Percentiles rank a stretch among this genome's conserved stretches.
Evolutionary conservation across 2,113 vertebrate species (phyloP).

Genomic region (Sarotherodon lohbergeri): DNA sequence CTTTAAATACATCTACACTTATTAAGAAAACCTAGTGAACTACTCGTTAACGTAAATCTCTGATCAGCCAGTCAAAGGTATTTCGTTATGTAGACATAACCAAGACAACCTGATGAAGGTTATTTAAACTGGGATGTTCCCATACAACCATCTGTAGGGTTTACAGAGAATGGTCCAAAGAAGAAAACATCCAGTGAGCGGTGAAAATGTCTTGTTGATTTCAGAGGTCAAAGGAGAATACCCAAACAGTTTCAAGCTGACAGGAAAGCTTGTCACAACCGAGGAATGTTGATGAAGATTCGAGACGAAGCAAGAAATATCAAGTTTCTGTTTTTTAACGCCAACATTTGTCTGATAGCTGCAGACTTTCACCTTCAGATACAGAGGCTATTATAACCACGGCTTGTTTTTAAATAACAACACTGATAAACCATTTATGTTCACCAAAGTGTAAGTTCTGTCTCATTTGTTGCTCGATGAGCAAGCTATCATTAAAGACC

Average conservation of each 20-base stretch:
- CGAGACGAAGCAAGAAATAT: neutral
- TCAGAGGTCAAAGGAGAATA: neutral
- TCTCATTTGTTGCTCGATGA: neutral
- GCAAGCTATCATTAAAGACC: neutral
- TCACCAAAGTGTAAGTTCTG: neutral
- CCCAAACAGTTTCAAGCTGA: neutral
- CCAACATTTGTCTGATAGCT: neutral
- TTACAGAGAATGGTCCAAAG: neutral
- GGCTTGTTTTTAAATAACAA: neutral
- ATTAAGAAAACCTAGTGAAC: neutral
- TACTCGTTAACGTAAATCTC: neutral
- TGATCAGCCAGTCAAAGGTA: neutral
- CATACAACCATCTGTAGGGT: neutral
- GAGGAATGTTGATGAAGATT: neutral
- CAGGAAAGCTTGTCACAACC: neutral
- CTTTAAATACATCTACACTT: neutral
- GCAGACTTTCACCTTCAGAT: neutral
- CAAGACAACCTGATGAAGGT: neutral
- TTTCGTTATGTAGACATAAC: neutral
- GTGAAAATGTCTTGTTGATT: neutral
- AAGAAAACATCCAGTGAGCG: neutral
- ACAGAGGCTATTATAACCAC: neutral
- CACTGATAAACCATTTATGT: neutral
- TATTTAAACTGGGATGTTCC: neutral
- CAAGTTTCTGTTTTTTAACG: neutral